Percentiles rank a stretch among this genome's conserved stretches.
Evolutionary conservation across 2,113 vertebrate species (phyloP).

Genomic region (Grus americana): DNA sequence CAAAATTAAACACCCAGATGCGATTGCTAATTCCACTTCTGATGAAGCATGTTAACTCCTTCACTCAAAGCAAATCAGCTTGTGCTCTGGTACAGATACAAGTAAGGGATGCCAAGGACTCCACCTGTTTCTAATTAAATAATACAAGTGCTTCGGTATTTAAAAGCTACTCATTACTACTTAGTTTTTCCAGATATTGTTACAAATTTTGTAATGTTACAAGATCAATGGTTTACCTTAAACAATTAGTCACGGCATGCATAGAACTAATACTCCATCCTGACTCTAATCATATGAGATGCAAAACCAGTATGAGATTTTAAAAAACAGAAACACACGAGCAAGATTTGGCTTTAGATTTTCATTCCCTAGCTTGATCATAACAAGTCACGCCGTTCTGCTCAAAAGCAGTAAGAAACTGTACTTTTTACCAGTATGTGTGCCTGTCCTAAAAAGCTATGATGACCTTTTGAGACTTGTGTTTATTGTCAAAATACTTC

Average conservation of each 20-base stretch:
- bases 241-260: slow-evolving; percentile 58
- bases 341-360: background rate
- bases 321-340: background rate
- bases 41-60: background rate
- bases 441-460: background rate
- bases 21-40: background rate
- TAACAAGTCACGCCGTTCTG: rapidly evolving
- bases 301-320: background rate
- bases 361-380: background rate
- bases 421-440: background rate
- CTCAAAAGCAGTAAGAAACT: background rate
- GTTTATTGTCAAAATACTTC: background rate
- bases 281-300: background rate
- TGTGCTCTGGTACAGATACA: slow-evolving; percentile 34
- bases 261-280: background rate
- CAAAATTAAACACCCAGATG: background rate
- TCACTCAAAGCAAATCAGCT: slow-evolving; percentile 24
- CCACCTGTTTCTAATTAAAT: slow-evolving; percentile 72
- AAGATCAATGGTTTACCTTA: slow-evolving; percentile 65
- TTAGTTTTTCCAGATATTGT: slow-evolving; percentile 61
- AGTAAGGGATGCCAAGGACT: slow-evolving; percentile 53
- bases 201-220: slow-evolving; percentile 39
- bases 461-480: background rate
- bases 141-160: slow-evolving; percentile 56
- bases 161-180: slow-evolving; percentile 63